Conservation (phyloP, 2,797 vertebrate genomes). For the Sternotherus odoratus region DNA sequence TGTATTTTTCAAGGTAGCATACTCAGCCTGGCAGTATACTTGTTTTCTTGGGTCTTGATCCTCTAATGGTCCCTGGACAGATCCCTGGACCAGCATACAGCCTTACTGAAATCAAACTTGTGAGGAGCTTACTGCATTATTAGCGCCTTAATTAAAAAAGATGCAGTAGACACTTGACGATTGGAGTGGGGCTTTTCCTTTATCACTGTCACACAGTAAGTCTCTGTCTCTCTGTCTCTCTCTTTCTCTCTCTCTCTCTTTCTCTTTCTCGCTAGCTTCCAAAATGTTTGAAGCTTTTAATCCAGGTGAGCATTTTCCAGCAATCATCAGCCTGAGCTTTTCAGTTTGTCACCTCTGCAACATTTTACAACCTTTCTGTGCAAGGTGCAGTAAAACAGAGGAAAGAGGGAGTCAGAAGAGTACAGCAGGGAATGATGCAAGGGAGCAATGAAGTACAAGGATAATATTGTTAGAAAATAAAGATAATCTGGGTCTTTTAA, state of each 20-base stretch:
- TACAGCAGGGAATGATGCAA: background rate
- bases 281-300: background rate
- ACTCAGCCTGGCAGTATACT: background rate
- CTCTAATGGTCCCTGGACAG: background rate
- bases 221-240: no score
- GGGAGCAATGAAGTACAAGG: background rate
- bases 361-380: background rate
- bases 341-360: background rate
- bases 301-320: background rate
- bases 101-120: background rate
- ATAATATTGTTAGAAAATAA: background rate
- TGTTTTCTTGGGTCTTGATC: background rate
- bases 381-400: background rate
- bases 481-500: background rate
- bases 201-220: background rate
- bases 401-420: background rate
- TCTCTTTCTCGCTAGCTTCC: background rate
- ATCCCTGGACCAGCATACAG: background rate
- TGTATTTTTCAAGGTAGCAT: conserved; percentile 12
- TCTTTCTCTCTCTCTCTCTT: no score
- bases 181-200: background rate
- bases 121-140: background rate
- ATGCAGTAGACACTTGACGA: background rate
- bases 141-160: background rate
- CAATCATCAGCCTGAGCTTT: background rate